Evolutionary conservation across 1,140 invertebrate genomes (phyloP).

Genomic region (Limonius californicus): DNA sequence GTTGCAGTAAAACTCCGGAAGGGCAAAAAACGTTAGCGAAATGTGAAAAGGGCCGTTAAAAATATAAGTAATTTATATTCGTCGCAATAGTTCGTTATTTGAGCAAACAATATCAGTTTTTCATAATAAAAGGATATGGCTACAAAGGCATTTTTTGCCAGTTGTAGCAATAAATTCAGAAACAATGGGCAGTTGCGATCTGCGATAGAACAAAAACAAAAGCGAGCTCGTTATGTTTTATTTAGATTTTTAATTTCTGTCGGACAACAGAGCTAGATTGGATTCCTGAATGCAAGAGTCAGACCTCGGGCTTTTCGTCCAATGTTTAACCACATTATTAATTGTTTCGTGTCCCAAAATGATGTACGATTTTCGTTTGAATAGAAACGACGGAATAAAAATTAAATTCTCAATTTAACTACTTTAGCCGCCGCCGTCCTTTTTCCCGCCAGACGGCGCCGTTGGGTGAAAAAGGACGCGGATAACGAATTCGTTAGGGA

Average conservation of each 20-base stretch:
- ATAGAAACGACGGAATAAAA: constrained; percentile 30
- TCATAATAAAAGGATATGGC: constrained; percentile 11
- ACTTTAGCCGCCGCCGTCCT: constrained; percentile 18
- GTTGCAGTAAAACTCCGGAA: background rate
- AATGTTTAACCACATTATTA: constrained; percentile 41
- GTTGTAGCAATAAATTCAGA: constrained; percentile 21
- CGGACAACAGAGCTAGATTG: constrained; percentile 14
- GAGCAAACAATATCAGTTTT: constrained; percentile 18
- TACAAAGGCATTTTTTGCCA: constrained; percentile 20
- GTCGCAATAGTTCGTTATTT: constrained; percentile 15
- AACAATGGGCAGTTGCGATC: constrained; percentile 24
- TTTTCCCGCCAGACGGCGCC: constrained; percentile 14
- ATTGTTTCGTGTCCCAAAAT: constrained; percentile 37
- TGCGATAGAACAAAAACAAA: constrained; percentile 25
- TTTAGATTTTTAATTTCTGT: constrained; percentile 23
- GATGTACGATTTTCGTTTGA: constrained; percentile 41
- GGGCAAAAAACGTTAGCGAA: background rate
- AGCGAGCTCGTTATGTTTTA: constrained; percentile 21
- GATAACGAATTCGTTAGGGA: constrained; percentile 6
- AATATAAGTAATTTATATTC: constrained; percentile 14
- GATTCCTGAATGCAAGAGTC: constrained; percentile 13
- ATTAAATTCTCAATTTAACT: constrained; percentile 26
- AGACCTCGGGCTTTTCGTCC: constrained; percentile 21
- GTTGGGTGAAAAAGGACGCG: constrained; percentile 1
- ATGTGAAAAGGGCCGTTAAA: background rate